Conservation (phyloP, 2,113 vertebrate species). For the Datnioides undecimradiatus region DNA sequence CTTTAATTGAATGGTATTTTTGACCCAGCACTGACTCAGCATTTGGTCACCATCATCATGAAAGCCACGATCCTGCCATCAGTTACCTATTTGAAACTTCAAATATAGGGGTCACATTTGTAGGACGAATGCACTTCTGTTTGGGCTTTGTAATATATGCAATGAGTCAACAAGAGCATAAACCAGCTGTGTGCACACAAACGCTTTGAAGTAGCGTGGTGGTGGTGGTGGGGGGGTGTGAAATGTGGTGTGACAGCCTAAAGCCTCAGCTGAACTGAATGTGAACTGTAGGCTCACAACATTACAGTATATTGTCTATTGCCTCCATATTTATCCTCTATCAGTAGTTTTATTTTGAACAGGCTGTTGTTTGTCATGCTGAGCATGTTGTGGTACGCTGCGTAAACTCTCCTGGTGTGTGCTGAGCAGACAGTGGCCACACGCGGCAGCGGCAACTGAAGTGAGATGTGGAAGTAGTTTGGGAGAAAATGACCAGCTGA, state of each 20-base stretch:
- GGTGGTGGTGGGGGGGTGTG: not conserved
- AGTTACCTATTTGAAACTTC: not conserved
- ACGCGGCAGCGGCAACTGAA: not conserved
- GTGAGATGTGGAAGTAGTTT: not conserved
- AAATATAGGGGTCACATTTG: not conserved
- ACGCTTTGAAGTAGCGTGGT: slow-evolving; percentile 1
- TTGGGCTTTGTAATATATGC: slow-evolving; percentile 31
- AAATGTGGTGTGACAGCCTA: slow-evolving; percentile 38
- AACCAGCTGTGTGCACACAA: not conserved
- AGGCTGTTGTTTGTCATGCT: not conserved
- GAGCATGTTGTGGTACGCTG: slow-evolving; percentile 13
- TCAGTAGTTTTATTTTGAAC: slow-evolving; percentile 12
- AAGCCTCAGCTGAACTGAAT: slow-evolving; percentile 47
- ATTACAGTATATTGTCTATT: not conserved
- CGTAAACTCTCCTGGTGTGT: not conserved
- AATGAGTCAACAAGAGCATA: slow-evolving; percentile 6
- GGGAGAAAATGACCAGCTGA: slow-evolving; percentile 8
- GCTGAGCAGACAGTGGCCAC: not conserved
- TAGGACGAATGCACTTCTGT: slow-evolving; percentile 7
- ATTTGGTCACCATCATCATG: not conserved
- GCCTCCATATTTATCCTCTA: slow-evolving; percentile 16
- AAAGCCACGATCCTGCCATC: slow-evolving; percentile 3
- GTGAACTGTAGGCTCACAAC: slow-evolving; percentile 34
- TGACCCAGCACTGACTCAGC: slow-evolving; percentile 2
- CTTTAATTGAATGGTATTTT: slow-evolving; percentile 6